A percentile compares a stretch with the other conserved stretches of the same genome.
phyloP scores from a whole-genome alignment of 2,888 invertebrate species.

The Hanleya hanleyi region DNA sequence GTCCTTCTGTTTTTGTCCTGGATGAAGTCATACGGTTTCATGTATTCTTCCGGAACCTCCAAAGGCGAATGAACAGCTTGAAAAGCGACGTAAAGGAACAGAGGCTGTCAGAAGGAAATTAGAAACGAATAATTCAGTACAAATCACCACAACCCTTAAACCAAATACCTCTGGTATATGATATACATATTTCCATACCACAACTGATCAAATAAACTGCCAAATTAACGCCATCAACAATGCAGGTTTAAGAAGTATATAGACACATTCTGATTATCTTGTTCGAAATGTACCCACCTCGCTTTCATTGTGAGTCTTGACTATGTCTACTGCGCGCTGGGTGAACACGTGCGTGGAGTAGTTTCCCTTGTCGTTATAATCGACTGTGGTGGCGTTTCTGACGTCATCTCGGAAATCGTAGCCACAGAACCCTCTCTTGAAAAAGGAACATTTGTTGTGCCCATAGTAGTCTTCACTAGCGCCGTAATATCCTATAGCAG shows the following conservation, averaged over 20 bases:
- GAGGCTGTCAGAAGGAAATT: too few relatives aligned
- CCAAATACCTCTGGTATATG: too few relatives aligned
- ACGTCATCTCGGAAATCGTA: slow-evolving; percentile 31
- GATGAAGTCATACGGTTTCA: slow-evolving; percentile 8
- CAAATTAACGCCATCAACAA: too few relatives aligned
- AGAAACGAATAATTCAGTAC: too few relatives aligned
- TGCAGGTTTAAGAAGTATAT: too few relatives aligned
- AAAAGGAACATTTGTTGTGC: slow-evolving; percentile 38
- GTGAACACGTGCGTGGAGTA: slow-evolving; percentile 64
- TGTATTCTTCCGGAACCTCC: slow-evolving; percentile 23
- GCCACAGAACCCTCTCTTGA: slow-evolving; percentile 16
- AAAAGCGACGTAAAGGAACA: slow-evolving; percentile 49
- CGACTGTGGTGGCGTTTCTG: background rate
- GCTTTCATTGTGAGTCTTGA: slow-evolving; percentile 46
- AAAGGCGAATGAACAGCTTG: slow-evolving; percentile 28
- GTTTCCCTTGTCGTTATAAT: slow-evolving; percentile 34
- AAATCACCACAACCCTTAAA: too few relatives aligned
- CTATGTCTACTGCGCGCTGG: slow-evolving; percentile 52
- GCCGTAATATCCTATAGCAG: slow-evolving; percentile 74
- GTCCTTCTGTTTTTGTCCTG: slow-evolving; percentile 22
- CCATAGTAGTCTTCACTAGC: slow-evolving; percentile 69
- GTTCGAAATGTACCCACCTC: slow-evolving; percentile 42
- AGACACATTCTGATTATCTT: too few relatives aligned
- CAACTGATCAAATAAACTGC: too few relatives aligned
- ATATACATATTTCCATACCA: too few relatives aligned